Conservation (phyloP, 1,140 invertebrate genomes). For the Goniozus legneri region DNA sequence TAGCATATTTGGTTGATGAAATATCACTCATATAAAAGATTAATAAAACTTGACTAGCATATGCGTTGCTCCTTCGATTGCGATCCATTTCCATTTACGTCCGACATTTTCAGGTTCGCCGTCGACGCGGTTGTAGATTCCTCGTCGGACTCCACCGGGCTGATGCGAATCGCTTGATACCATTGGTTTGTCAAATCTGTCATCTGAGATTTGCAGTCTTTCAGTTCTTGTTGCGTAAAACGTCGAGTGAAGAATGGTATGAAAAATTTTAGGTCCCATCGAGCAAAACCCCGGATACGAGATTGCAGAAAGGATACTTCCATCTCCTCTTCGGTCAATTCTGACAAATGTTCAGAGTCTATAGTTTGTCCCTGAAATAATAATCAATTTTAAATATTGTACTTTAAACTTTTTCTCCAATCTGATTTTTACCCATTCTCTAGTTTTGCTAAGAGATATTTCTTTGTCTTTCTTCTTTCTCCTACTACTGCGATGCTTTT, state of each 20-base stretch:
- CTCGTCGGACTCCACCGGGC: constrained; percentile 69
- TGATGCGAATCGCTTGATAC: constrained; percentile 90
- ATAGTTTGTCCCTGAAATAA: constrained; percentile 80
- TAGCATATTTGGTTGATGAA: too few relatives aligned
- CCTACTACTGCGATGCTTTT: constrained; percentile 55
- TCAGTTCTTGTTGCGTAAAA: constrained; percentile 91
- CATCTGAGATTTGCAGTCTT: constrained; percentile 95
- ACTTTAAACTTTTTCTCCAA: constrained; percentile 4
- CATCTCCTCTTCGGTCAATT: constrained; percentile 92
- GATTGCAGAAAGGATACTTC: constrained; percentile 70
- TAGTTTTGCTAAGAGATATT: constrained; percentile 92
- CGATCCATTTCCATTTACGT: too few relatives aligned
- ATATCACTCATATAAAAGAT: too few relatives aligned
- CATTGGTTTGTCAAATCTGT: constrained; percentile 92
- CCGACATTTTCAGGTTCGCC: constrained; percentile 40
- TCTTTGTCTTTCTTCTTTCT: constrained; percentile 73
- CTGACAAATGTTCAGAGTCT: constrained; percentile 93
- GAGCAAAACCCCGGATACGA: constrained; percentile 78
- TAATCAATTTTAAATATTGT: constrained; percentile 18
- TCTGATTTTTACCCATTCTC: constrained; percentile 78
- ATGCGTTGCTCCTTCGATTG: too few relatives aligned
- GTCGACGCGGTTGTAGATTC: constrained; percentile 51
- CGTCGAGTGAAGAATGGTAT: constrained; percentile 92
- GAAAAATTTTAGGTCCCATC: constrained; percentile 89
- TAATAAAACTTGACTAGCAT: too few relatives aligned